Evolutionary conservation across 2,888 invertebrate genomes (phyloP), one percentile per base, ranked within the genome.

Genomic region (Bugula neritina): DNA sequence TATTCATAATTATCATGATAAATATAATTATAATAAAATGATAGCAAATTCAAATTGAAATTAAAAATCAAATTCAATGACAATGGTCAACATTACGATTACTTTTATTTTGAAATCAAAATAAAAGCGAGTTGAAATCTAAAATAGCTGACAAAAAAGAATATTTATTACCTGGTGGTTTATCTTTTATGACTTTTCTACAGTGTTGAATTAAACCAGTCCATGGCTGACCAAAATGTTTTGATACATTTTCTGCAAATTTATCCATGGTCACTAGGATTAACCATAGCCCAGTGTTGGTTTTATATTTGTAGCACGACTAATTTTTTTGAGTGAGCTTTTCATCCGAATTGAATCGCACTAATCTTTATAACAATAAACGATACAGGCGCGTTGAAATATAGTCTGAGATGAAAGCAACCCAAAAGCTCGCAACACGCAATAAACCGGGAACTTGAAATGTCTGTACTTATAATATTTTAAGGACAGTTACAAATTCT

Each of bases 191-290:
- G 27, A n/a, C 31, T 63, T 63, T 63, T 63, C 63, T 21, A 63
- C 63, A 63, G 34, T 63, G 63, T n/a, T 63, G 31, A 29, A 63
- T 63, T 5, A 63, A 31, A 63, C 63, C 31, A 13, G 63, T 34
- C 63, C 63, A 63, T 31, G 63, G 63, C 31, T 31, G 31, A 31
- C 63, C 63, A 34, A 63, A 63, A 63, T 63, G 63, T 31, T 63
- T 63, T 13, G 63, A 63, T 3, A 63, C 63, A 63, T 63, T 63
- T 63, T 63, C 63, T 63, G 63, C 27, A 63, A 63, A 63, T 31
- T 63, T 63, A 63, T 63, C 63, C 63, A 63, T 63, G 21, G 17
- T 31, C 17, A 25, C 57, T 13, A 63, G 3, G 17, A 63, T 29
- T 63, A 31, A 5, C 31, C 43, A 43, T 43, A 43, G 43, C 43